phyloP scores from a whole-genome alignment of 2,113 vertebrate genomes.

The Cathartes aura region DNA sequence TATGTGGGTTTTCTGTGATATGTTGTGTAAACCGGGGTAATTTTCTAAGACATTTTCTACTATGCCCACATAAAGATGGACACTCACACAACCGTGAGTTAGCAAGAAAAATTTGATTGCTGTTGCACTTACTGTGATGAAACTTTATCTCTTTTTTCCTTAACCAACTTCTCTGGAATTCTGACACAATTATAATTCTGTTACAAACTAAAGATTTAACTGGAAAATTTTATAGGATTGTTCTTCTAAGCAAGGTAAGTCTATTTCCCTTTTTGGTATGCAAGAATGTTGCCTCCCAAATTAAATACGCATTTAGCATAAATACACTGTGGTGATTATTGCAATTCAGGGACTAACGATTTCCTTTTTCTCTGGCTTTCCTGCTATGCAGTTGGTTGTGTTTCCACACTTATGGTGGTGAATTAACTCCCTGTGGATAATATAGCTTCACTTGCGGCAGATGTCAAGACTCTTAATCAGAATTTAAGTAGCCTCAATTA shows the following conservation, averaged over 20 bases:
- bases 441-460: slow-evolving; percentile 3
- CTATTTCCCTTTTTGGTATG: background rate
- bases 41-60: background rate
- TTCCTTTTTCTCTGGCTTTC: slow-evolving; percentile 36
- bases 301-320: background rate
- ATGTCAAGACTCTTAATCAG: slow-evolving; percentile 68
- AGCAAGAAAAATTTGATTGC: background rate
- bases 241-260: background rate
- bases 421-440: slow-evolving; percentile 67
- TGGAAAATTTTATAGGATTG: background rate
- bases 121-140: background rate
- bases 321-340: slow-evolving; percentile 6
- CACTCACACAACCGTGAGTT: background rate
- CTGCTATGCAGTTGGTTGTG: slow-evolving; percentile 38
- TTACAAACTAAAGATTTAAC: background rate
- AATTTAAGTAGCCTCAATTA: slow-evolving; percentile 62
- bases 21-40: background rate
- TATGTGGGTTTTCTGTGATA: background rate
- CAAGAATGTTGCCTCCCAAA: slow-evolving; percentile 7
- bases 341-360: slow-evolving; percentile 11
- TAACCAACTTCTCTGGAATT: background rate
- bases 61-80: background rate
- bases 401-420: slow-evolving; percentile 39
- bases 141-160: background rate
- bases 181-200: background rate